phyloP scores from a whole-genome alignment of 2,888 invertebrate species.

The Agrochola circellaris region DNA sequence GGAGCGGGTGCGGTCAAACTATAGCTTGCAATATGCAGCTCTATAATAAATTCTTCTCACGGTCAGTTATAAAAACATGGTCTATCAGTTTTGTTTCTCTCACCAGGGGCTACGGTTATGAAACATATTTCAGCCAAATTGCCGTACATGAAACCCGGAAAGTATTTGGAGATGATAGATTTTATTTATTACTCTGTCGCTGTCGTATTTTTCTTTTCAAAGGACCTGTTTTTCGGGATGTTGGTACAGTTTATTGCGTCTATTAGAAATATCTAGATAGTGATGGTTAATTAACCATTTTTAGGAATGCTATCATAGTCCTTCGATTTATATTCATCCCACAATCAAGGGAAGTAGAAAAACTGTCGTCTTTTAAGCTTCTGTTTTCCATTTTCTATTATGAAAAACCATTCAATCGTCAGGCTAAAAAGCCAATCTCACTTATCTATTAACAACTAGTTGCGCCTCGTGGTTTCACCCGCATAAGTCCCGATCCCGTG shows the following conservation, averaged over 20 bases:
- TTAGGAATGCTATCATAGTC: neutral
- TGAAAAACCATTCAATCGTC: neutral
- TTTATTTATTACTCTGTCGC: slow-evolving; percentile 46
- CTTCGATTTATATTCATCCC: neutral
- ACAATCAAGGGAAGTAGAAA: neutral
- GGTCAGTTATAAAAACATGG: slow-evolving; percentile 67
- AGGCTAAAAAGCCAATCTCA: neutral
- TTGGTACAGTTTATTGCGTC: neutral
- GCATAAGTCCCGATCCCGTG: no score
- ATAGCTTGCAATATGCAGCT: slow-evolving; percentile 59
- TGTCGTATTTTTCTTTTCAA: slow-evolving; percentile 36
- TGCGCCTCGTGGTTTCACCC: no score
- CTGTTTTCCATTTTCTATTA: neutral
- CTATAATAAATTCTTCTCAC: slow-evolving; percentile 55
- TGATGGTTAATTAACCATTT: neutral
- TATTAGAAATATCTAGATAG: neutral
- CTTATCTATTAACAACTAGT: neutral
- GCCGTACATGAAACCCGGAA: slow-evolving; percentile 64
- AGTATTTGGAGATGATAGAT: slow-evolving; percentile 64
- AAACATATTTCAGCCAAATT: slow-evolving; percentile 79
- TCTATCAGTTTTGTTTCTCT: slow-evolving; percentile 68
- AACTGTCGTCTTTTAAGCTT: neutral
- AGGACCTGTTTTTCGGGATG: no score
- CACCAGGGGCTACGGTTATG: slow-evolving; percentile 70
- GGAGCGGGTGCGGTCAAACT: slow-evolving; percentile 30